Evolutionary conservation across 1,140 invertebrate species (phyloP).

Genomic region (Conus ventricosus): DNA sequence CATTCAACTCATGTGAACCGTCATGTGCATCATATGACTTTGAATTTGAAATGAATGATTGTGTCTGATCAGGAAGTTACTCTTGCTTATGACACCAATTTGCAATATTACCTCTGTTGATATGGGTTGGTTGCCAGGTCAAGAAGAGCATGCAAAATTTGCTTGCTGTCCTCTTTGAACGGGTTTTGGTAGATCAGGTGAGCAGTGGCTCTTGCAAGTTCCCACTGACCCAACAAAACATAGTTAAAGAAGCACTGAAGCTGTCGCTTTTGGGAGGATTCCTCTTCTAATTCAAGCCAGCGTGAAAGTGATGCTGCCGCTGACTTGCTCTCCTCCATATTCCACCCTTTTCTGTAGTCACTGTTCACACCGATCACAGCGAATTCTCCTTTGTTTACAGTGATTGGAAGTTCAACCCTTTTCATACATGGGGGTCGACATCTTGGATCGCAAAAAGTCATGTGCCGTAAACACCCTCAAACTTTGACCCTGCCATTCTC

Average conservation of each 20-base stretch:
- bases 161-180: constrained; percentile 10
- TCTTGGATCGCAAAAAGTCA: constrained; percentile 35
- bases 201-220: constrained; percentile 65
- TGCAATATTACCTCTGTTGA: constrained; percentile 57
- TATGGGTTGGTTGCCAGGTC: constrained; percentile 62
- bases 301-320: constrained; percentile 10
- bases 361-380: neutral
- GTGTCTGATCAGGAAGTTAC: neutral
- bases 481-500: neutral
- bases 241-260: constrained; percentile 71
- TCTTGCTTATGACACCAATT: neutral
- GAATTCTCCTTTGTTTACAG: neutral
- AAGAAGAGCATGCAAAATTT: constrained; percentile 46
- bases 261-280: constrained; percentile 54
- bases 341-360: neutral
- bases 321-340: constrained; percentile 36
- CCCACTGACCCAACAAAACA: constrained; percentile 72
- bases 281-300: constrained; percentile 51
- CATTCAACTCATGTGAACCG: no score
- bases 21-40: no score
- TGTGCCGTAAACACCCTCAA: constrained; percentile 22
- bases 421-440: constrained; percentile 28
- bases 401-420: neutral
- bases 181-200: constrained; percentile 8
- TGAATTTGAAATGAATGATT: no score